phyloP scores from a whole-genome alignment of 1,140 invertebrate genomes.

The Stenopsyche tienmushanensis region DNA sequence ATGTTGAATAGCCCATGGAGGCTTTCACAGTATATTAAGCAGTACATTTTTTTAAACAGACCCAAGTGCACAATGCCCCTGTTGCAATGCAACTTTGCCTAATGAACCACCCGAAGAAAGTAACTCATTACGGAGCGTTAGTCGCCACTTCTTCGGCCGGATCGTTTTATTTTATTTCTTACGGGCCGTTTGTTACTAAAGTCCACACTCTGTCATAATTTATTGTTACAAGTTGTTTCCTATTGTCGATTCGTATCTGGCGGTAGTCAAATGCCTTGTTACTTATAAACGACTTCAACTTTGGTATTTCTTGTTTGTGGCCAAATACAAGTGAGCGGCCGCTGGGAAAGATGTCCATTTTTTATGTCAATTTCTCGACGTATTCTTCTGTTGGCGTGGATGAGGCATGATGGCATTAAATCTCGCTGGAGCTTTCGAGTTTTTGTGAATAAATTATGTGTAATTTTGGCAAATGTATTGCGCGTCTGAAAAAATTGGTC shows the following conservation, averaged over 20 bases:
- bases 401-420: too few species aligned
- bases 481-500: too few species aligned
- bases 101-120: conserved; percentile 16
- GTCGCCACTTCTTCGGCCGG: conserved; percentile 11
- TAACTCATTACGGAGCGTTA: conserved; percentile 22
- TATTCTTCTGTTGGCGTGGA: too few species aligned
- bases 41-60: background rate
- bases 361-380: too few species aligned
- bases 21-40: too few species aligned
- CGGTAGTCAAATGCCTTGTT: background rate
- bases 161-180: background rate
- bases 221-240: conserved; percentile 11
- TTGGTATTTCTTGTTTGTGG: background rate
- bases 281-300: background rate
- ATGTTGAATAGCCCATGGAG: too few species aligned
- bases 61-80: conserved; percentile 3
- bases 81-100: conserved; percentile 4
- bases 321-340: background rate
- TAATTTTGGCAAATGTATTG: too few species aligned
- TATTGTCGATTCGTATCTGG: conserved; percentile 9
- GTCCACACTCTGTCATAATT: conserved; percentile 3
- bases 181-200: background rate
- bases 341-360: too few species aligned
- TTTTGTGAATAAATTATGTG: too few species aligned
- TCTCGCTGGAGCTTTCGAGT: too few species aligned